These are phyloP conservation scores for Cheilosia scutellata DNA, from an alignment of 2,888 invertebrate species.

Conservation along the genomic window DNA sequence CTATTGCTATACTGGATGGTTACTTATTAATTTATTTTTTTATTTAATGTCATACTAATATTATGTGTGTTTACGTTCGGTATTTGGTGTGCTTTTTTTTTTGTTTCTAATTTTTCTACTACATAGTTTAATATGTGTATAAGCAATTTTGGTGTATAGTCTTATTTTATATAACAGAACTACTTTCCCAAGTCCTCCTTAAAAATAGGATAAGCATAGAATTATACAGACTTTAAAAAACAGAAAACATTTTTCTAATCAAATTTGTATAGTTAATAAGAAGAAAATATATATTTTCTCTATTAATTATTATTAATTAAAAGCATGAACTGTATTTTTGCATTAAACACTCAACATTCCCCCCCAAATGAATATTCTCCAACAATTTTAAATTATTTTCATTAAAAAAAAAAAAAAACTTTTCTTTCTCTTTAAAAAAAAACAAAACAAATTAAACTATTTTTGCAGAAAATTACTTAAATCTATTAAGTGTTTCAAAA, in stretches of 20 bases:
- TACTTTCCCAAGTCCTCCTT: background rate
- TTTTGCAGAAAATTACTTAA: slow-evolving; percentile 71
- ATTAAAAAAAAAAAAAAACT: slow-evolving; percentile 8
- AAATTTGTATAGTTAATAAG: background rate
- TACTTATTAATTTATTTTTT: slow-evolving; percentile 18
- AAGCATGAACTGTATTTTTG: slow-evolving; percentile 51
- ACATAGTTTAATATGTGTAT: background rate
- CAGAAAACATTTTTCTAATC: background rate
- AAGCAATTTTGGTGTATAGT: slow-evolving; percentile 11
- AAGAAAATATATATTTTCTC: background rate
- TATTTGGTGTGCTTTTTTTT: slow-evolving; percentile 34
- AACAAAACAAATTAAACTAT: slow-evolving; percentile 23
- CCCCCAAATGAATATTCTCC: background rate
- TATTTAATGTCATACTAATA: slow-evolving; percentile 15
- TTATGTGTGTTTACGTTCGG: slow-evolving; percentile 31
- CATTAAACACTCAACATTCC: slow-evolving; percentile 71
- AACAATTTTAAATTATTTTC: background rate
- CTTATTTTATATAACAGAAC: background rate
- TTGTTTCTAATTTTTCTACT: background rate
- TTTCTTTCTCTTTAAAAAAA: slow-evolving; percentile 11
- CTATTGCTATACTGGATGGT: slow-evolving; percentile 24
- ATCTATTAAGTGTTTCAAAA: slow-evolving; percentile 72
- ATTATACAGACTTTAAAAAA: background rate
- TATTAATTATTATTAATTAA: background rate
- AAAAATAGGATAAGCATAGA: background rate